These are phyloP conservation scores for Nanger granti DNA, from an alignment of 2,113 vertebrate genomes.

Conservation along the genomic window DNA sequence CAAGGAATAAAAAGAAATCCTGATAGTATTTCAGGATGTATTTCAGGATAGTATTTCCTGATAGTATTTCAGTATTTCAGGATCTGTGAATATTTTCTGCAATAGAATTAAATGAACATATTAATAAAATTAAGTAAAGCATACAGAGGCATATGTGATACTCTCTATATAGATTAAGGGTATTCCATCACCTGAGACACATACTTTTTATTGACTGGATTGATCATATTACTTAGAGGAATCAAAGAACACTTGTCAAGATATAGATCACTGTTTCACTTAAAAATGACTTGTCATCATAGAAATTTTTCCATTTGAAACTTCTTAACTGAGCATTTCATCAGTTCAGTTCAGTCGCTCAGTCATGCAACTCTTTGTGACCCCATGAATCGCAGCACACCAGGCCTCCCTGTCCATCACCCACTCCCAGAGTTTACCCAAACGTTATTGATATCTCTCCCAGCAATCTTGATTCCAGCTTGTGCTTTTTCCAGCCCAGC, in stretches of 20 bases:
- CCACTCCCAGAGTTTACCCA: no score
- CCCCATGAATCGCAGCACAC: no score
- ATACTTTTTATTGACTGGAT: background rate
- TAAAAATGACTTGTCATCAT: background rate
- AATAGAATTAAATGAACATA: background rate
- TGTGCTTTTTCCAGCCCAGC: no score
- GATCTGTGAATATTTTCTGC: background rate
- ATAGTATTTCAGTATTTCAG: background rate
- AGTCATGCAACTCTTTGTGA: fast-evolving
- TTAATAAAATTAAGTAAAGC: background rate
- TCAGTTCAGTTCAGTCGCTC: background rate
- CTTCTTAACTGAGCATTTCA: background rate
- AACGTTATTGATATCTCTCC: no score
- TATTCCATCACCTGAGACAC: background rate
- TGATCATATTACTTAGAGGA: background rate
- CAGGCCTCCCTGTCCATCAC: no score
- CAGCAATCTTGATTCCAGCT: no score
- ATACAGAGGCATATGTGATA: background rate
- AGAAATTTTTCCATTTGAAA: background rate
- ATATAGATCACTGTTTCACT: slow-evolving; percentile 8
- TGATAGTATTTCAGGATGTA: background rate
- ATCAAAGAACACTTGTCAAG: background rate
- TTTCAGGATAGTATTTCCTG: slow-evolving; percentile 24
- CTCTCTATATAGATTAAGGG: background rate
- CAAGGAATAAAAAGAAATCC: slow-evolving; percentile 71